Conservation (phyloP, 2,888 invertebrate genomes). For the Drosophila acutilabella region DNA sequence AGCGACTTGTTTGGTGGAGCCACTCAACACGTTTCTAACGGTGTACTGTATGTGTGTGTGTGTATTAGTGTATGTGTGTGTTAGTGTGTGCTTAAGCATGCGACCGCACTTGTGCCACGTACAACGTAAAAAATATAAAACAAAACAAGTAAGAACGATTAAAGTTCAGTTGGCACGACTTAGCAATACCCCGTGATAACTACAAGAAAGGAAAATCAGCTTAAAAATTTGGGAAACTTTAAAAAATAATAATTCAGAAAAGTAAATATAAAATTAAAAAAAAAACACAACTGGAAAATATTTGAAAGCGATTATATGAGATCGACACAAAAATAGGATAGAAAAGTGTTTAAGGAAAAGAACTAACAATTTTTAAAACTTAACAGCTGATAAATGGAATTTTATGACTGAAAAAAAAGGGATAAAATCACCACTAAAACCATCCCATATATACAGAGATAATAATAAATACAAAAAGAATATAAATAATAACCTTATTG, state of each 20-base stretch:
- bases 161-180: neutral
- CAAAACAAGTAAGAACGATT: conserved; percentile 52
- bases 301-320: too few species aligned
- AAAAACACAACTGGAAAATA: too few species aligned
- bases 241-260: neutral
- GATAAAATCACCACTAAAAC: too few species aligned
- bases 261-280: neutral
- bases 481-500: too few species aligned
- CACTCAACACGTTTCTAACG: conserved; percentile 77
- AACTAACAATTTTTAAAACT: too few species aligned
- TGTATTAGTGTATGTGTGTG: conserved; percentile 41
- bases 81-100: conserved; percentile 74
- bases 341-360: too few species aligned
- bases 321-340: too few species aligned
- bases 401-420: too few species aligned
- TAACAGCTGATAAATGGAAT: too few species aligned
- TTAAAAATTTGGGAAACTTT: neutral
- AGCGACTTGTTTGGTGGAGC: conserved; percentile 64
- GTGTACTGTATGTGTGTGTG: conserved; percentile 23
- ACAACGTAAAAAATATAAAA: conserved; percentile 61
- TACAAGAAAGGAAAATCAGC: neutral
- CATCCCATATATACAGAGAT: too few species aligned
- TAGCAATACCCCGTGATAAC: conserved; percentile 40
- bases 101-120: conserved; percentile 81
- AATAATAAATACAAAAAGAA: too few species aligned